Conservation (phyloP, 2,797 vertebrate species). For the Myotis planiceps region DNA sequence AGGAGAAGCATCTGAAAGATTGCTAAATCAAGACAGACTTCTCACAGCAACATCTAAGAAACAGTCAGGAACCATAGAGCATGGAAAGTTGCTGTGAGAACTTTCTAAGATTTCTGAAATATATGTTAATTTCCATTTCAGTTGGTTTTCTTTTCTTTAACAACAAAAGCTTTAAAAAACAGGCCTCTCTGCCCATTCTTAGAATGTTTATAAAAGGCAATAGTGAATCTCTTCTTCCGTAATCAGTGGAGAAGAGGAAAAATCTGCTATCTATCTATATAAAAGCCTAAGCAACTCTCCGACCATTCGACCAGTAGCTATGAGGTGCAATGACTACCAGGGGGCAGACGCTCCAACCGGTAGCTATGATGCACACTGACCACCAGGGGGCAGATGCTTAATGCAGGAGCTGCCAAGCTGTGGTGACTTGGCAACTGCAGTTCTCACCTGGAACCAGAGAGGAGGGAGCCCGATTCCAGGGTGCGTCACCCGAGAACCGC, state of each 20-base stretch:
- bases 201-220: neutral
- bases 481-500: too few relatives aligned
- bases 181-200: neutral
- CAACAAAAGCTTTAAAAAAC: conserved; percentile 13
- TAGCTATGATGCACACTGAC: too few relatives aligned
- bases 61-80: neutral
- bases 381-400: too few relatives aligned
- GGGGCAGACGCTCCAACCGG: too few relatives aligned
- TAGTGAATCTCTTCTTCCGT: neutral
- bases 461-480: too few relatives aligned
- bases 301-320: too few relatives aligned
- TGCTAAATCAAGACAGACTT: neutral
- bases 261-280: neutral
- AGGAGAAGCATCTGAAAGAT: neutral
- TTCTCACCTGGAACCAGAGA: too few relatives aligned
- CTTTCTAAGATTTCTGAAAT: neutral
- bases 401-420: too few relatives aligned
- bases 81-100: neutral
- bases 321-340: too few relatives aligned
- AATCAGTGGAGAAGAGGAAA: neutral
- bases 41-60: neutral
- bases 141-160: conserved; percentile 8
- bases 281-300: too few relatives aligned
- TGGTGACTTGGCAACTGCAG: too few relatives aligned
- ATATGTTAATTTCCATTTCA: neutral